phyloP scores from a whole-genome alignment of 2,797 vertebrate genomes.

The Myioborus miniatus region DNA sequence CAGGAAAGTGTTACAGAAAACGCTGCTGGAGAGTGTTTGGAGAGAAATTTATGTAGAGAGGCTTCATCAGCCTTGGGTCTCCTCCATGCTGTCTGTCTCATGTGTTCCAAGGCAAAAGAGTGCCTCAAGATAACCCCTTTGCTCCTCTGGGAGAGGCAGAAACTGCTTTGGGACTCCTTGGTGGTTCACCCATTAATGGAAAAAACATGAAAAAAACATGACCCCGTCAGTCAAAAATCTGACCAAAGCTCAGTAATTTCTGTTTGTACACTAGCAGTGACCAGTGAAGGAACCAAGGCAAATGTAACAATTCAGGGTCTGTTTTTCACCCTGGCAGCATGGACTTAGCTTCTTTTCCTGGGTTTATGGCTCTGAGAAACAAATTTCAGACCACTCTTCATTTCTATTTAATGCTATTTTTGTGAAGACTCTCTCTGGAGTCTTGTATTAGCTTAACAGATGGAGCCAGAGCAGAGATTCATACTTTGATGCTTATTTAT shows the following conservation, averaged over 20 bases:
- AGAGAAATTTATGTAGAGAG: not conserved
- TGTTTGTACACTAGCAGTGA: not conserved
- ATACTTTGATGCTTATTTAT: constrained; percentile 6
- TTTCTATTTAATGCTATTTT: not conserved
- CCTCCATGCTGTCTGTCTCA: not conserved
- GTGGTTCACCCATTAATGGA: not conserved
- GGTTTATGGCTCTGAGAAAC: not conserved
- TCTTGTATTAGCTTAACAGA: constrained; percentile 23
- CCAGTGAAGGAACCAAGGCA: rapidly evolving
- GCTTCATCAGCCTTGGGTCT: not conserved
- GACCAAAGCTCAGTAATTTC: not conserved
- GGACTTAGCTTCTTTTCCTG: not conserved
- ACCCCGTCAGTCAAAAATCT: not conserved
- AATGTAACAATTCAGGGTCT: not conserved
- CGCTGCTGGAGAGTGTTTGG: not conserved
- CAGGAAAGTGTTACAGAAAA: not conserved
- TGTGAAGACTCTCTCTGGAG: not conserved
- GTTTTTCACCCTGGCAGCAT: not conserved
- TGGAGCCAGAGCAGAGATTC: constrained; percentile 25
- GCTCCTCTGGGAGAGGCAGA: not conserved
- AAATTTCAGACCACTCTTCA: not conserved
- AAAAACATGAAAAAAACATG: not conserved
- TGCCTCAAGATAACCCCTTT: not conserved
- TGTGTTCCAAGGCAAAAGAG: not conserved
- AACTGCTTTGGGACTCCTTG: not conserved